phyloP scores from a whole-genome alignment of 2,888 invertebrate species.

The Escarpia spicata region DNA sequence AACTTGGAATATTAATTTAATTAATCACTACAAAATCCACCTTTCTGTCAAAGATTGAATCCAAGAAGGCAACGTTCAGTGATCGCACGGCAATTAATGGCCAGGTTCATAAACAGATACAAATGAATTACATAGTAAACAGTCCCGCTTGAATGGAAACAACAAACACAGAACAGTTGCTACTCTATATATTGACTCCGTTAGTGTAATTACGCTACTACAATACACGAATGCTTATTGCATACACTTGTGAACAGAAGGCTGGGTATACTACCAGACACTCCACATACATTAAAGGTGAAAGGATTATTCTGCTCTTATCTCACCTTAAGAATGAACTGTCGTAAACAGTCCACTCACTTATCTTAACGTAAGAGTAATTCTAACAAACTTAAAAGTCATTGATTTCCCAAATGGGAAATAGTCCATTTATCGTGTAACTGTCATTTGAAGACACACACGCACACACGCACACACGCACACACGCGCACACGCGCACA shows the following conservation, averaged over 20 bases:
- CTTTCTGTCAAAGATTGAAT: not conserved
- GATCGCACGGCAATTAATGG: not conserved
- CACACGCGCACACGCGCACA: too few relatives aligned
- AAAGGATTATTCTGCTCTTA: too few relatives aligned
- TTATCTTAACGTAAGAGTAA: not conserved
- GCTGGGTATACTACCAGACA: too few relatives aligned
- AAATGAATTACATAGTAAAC: not conserved
- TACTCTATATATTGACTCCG: too few relatives aligned
- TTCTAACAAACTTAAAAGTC: not conserved
- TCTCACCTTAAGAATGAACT: too few relatives aligned
- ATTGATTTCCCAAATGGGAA: not conserved
- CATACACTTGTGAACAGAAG: too few relatives aligned
- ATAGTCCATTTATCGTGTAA: not conserved
- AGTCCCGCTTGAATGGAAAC: not conserved
- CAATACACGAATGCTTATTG: too few relatives aligned
- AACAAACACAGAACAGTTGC: not conserved
- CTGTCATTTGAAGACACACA: not conserved
- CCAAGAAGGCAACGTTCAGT: not conserved
- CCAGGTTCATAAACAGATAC: not conserved
- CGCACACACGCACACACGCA: not conserved
- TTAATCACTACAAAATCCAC: too few relatives aligned
- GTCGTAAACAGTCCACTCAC: not conserved
- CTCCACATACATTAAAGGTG: too few relatives aligned
- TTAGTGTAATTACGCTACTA: too few relatives aligned
- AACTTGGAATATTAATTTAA: too few relatives aligned